Percentiles rank a stretch among this genome's conserved stretches.
Evolutionary conservation across 1,140 invertebrate genomes (phyloP).

Genomic region (Hetaerina americana): DNA sequence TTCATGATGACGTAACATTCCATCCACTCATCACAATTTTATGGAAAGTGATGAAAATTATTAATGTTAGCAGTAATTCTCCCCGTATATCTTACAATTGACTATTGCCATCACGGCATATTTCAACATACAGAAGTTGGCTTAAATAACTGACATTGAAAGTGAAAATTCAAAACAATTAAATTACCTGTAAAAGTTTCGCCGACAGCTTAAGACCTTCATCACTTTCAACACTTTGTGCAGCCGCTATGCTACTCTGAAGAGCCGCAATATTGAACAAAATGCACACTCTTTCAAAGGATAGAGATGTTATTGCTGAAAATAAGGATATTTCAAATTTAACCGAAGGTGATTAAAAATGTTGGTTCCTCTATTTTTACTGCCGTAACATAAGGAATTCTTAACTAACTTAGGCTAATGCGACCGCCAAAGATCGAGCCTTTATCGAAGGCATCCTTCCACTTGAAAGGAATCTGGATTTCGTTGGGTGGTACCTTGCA

Average conservation of each 20-base stretch:
- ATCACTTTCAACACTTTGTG: conserved; percentile 76
- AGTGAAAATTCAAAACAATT: not conserved
- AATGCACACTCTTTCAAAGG: conserved; percentile 89
- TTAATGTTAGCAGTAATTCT: too few species aligned
- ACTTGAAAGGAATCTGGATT: conserved; percentile 91
- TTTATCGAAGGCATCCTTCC: conserved; percentile 99
- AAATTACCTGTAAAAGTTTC: conserved; percentile 73
- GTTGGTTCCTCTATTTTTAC: too few species aligned
- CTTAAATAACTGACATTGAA: conserved; percentile 5
- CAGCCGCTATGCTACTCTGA: conserved; percentile 76
- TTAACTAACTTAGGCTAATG: conserved; percentile 75
- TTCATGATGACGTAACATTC: too few species aligned
- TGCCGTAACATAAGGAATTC: too few species aligned
- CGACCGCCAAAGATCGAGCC: conserved; percentile 86
- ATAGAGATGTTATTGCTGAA: conserved; percentile 66
- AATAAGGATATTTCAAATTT: not conserved
- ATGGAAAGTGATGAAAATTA: too few species aligned
- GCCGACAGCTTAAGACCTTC: conserved; percentile 87
- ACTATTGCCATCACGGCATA: too few species aligned
- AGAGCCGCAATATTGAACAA: conserved; percentile 95
- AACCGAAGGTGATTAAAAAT: too few species aligned
- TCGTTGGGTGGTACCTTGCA: conserved; percentile 85
- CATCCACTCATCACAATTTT: too few species aligned
- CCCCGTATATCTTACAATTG: too few species aligned
- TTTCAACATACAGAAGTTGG: not conserved